Conservation (phyloP, 2,113 vertebrate species). For the Calcarius ornatus region DNA sequence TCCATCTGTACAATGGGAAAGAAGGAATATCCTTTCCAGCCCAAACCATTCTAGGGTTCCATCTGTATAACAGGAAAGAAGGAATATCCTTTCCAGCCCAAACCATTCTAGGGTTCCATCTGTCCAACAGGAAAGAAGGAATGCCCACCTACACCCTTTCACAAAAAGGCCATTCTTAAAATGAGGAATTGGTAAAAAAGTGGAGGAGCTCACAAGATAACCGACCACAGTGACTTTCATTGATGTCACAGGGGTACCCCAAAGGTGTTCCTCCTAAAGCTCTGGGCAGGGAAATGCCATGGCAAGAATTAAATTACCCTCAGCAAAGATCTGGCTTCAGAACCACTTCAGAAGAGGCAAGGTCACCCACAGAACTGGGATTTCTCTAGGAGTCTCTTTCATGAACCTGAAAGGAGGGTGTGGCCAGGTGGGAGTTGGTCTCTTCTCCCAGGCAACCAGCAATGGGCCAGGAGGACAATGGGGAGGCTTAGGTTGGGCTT, state of each 20-base stretch:
- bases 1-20: too few relatives aligned
- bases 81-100: neutral
- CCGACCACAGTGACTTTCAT: neutral
- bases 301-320: neutral
- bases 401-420: neutral
- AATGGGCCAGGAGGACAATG: neutral
- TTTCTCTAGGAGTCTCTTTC: neutral
- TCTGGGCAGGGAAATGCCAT: neutral
- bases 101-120: neutral
- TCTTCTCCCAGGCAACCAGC: neutral
- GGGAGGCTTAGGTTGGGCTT: neutral
- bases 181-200: neutral
- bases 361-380: neutral
- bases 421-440: accelerated
- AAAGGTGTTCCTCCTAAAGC: neutral
- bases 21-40: neutral
- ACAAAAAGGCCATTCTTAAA: neutral
- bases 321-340: neutral
- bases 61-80: neutral
- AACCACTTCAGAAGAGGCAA: neutral
- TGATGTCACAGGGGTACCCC: neutral
- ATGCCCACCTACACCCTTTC: neutral
- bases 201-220: neutral
- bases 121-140: neutral
- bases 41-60: neutral